Evolutionary conservation across 2,797 vertebrate genomes (phyloP), one percentile per base, ranked within the genome.

Genomic region (Artibeus jamaicensis): DNA sequence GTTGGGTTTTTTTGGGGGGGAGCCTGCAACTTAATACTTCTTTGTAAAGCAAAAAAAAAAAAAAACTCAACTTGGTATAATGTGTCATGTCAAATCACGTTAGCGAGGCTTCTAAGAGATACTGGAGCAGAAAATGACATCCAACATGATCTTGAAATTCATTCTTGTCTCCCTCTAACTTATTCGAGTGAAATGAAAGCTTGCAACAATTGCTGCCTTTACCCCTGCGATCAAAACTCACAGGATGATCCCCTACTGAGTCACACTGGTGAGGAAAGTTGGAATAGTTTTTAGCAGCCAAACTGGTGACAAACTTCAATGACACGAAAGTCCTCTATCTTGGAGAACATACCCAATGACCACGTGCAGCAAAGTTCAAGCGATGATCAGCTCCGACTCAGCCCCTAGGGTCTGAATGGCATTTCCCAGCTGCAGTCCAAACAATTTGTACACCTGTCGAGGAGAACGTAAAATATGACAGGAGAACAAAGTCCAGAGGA

Each of bases 391-490:
- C 70, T 77, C 9, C 14, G 0, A 0, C 59, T 85, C 34, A n/a
- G 37, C 70, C 65, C 12, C 29, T 3, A 6, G 79, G 50, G 22
- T 34, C 44, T 84, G 79, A 81, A 46, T 5, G 65, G 65, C 22
- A 53, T 29, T 37, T 74, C 89, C 59, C 42, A 82, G 86, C 74
- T 94, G 34, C 53, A 57, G 86, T 46, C 59, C 94, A 89, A 84
- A 93, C 92, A 95, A 97, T 97, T 82, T 94, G 94, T 96, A 93
- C 95, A 97, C 97, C 96, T 97, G 97, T 95, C 93, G 96, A 95
- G 94, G 34, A 88, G 37, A 96, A 94, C 91, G 92, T 34, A 92
- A 95, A 96, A 94, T 97, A 96, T 95, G 53, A 96, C 97, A 90
- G 74, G 77, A 39, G 93, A 59, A 21, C 96, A 97, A 98, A 98